Evolutionary conservation across 2,888 invertebrate species (phyloP), one percentile per base, ranked within the genome.

Genomic region (Melinaea menophilus): DNA sequence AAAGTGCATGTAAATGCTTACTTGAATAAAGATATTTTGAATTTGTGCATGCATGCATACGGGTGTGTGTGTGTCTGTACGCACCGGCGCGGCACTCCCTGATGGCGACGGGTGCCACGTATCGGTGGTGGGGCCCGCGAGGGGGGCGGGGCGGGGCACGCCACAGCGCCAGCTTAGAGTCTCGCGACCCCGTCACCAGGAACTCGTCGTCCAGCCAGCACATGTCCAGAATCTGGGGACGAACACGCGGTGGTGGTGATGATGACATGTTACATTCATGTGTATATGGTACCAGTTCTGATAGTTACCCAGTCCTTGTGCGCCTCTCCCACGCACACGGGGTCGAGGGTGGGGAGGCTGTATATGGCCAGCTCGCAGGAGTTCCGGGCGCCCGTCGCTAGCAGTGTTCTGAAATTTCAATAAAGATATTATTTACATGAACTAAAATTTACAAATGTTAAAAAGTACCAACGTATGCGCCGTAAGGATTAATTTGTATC

Each of bases 191-290:
- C 5, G 98, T 97, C 63, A 98, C 97, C 62, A 98, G 88, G 90
- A 97, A 98, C 85, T 98, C 95, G 85, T 99, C 98, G 85, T 99
- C 98, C 67, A 99, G 86, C 98, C 98, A 99, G 70, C 96, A 96
- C 94, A 98, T 94, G 79, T 98, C 98, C 84, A 96, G 93, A 68
- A 93, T 92, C 92, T 93, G 72, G 3, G 61, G 58, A 33, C 61
- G 22, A 31, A 9, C 1, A 55, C 3, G 13, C 2, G 7, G 31
- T 22, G 9, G 31, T 34, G 13, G 9, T 22, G 22, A 22, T 22
- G 22, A 22, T 22, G 22, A 22, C 22, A 22, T 7, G 7, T 4
- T 46, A 11, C 3, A 0, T 5, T 35, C 45, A 11, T 31, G 13
- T 58, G 48, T 48, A 48, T 2, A 4, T 12, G 3, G 13, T 48